Conservation (phyloP, 2,113 vertebrate species). For the Anhinga anhinga region DNA sequence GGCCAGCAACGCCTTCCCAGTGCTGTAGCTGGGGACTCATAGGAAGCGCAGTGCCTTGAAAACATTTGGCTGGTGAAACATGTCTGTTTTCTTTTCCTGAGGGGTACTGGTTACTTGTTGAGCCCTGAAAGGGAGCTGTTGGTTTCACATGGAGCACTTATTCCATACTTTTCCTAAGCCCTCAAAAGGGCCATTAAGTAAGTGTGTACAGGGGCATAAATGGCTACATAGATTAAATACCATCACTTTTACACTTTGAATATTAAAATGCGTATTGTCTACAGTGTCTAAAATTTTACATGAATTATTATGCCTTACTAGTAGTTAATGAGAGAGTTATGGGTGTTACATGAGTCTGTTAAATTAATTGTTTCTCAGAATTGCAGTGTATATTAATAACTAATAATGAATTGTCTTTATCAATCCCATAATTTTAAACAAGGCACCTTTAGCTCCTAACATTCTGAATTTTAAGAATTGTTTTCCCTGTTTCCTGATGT, state of each 20-base stretch:
- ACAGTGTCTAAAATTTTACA: neutral
- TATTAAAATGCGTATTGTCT: slow-evolving; percentile 22
- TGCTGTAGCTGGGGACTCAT: neutral
- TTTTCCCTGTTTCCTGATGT: slow-evolving; percentile 1
- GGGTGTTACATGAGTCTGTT: slow-evolving; percentile 47
- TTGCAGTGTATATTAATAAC: slow-evolving; percentile 42
- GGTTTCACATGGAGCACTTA: neutral
- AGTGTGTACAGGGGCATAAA: neutral
- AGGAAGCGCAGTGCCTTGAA: neutral
- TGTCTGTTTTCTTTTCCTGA: neutral
- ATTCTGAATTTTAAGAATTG: neutral
- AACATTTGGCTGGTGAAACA: neutral
- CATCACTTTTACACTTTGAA: slow-evolving; percentile 8
- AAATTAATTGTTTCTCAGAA: slow-evolving; percentile 65
- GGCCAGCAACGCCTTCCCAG: neutral
- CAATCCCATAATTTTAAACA: neutral
- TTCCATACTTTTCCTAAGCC: neutral
- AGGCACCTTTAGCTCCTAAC: slow-evolving; percentile 1
- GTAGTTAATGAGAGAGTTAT: slow-evolving; percentile 38
- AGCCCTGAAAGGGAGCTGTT: neutral
- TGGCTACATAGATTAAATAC: neutral
- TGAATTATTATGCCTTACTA: slow-evolving; percentile 31
- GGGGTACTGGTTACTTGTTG: neutral
- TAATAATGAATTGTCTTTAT: slow-evolving; percentile 26
- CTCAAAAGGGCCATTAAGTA: neutral